Conservation (phyloP, 2,797 vertebrate species). For the Kryptopterus vitreolus region DNA sequence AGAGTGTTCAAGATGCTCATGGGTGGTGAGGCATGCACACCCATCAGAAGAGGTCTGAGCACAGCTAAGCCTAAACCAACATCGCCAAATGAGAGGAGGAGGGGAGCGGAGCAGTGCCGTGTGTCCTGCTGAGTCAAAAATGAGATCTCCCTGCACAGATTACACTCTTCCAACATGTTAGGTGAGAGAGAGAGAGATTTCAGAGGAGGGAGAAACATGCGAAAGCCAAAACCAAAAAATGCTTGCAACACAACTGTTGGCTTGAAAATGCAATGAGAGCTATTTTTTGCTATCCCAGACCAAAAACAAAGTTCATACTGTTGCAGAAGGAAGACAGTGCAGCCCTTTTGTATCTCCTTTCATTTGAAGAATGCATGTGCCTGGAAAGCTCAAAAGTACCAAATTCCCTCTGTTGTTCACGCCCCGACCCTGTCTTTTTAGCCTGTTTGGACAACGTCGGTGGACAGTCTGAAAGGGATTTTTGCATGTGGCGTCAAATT, state of each 20-base stretch:
- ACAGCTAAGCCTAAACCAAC: slow-evolving; percentile 53
- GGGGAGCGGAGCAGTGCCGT: slow-evolving; percentile 68
- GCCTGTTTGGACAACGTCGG: not conserved
- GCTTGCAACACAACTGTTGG: slow-evolving; percentile 42
- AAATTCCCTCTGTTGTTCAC: not conserved
- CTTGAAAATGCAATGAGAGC: slow-evolving; percentile 40
- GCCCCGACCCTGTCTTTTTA: not conserved
- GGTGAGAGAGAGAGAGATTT: slow-evolving; percentile 51
- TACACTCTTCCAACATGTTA: slow-evolving; percentile 79
- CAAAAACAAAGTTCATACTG: slow-evolving; percentile 21
- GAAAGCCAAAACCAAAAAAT: slow-evolving; percentile 47
- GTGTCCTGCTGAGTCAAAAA: slow-evolving; percentile 83
- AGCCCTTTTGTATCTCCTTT: not conserved
- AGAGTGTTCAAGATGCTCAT: slow-evolving; percentile 34
- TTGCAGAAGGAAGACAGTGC: slow-evolving; percentile 30
- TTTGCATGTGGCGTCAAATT: slow-evolving; percentile 2
- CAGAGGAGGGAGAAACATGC: slow-evolving; percentile 37
- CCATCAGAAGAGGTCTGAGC: slow-evolving; percentile 47
- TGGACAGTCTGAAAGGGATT: not conserved
- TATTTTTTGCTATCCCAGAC: slow-evolving; percentile 40
- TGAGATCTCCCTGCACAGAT: slow-evolving; percentile 81
- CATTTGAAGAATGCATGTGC: slow-evolving; percentile 1
- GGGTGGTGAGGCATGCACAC: slow-evolving; percentile 41
- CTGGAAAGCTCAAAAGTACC: slow-evolving; percentile 2
- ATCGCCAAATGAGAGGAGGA: slow-evolving; percentile 45